These are phyloP conservation scores for Drosophila navojoa DNA, from an alignment of 1,140 invertebrate species.

Conservation along the genomic window DNA sequence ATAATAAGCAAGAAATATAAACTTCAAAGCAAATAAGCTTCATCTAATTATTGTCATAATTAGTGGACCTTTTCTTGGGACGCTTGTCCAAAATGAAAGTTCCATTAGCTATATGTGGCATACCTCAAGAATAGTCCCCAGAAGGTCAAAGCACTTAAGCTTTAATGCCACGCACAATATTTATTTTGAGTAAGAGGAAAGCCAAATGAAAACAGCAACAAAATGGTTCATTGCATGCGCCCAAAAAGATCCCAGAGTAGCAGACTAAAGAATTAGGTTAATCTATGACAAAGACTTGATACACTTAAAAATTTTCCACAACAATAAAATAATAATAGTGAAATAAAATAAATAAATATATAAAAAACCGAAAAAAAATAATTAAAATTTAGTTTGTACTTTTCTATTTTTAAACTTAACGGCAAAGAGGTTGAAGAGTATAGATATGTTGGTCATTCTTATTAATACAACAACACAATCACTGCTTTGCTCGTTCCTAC, in stretches of 20 bases:
- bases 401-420: too few relatives aligned
- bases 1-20: constrained; percentile 1
- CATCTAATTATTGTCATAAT: constrained; percentile 35
- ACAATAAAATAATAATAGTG: too few relatives aligned
- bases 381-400: too few relatives aligned
- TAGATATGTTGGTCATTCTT: too few relatives aligned
- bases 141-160: constrained; percentile 66
- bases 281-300: not conserved
- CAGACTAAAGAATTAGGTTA: not conserved
- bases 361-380: too few relatives aligned
- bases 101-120: not conserved
- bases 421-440: too few relatives aligned
- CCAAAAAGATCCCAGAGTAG: not conserved
- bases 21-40: constrained; percentile 7
- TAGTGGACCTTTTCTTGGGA: constrained; percentile 11
- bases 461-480: too few relatives aligned
- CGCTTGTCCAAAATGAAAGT: not conserved
- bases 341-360: too few relatives aligned
- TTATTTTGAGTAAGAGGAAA: constrained; percentile 60
- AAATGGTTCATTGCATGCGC: constrained; percentile 59
- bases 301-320: not conserved
- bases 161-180: constrained; percentile 61
- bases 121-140: constrained; percentile 5
- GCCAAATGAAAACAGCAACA: constrained; percentile 47
- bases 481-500: too few relatives aligned